Evolutionary conservation across 2,113 vertebrate species (phyloP), one percentile per base, ranked within the genome.

Genomic region (Stomatorhinus ivindoensis): DNA sequence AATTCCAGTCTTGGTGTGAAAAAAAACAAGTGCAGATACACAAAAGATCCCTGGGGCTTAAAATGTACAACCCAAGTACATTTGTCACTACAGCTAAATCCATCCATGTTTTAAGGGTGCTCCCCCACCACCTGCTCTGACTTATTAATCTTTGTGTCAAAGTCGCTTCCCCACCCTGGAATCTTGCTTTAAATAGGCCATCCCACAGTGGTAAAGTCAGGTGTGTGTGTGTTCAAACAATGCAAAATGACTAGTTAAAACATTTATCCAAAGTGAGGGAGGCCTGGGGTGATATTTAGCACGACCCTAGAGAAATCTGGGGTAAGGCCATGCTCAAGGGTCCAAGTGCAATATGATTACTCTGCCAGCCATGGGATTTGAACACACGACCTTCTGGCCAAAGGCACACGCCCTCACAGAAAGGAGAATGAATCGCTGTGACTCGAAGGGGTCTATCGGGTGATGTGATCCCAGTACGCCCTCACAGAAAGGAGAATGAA

Each of bases 61-160:
- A 80, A 80, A 42, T 42, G 73, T 42, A 80, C 15, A 19, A 80
- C 31, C 73, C 7, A 2, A 19, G 73, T 80, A 6, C 73, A 39
- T 80, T 39, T 80, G 73, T 80, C 35, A 42, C 31, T 80, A 42
- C 73, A 42, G 51, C 7, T 4, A 44, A 19, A 50, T 50, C 48
- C 85, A 31, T 47, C 85, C 24, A 13, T 11, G 24, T 7, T 17
- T 53, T 19, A 48, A 50, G 24, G 46, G 17, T 15, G 21, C 53
- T n/a, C n/a, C 13, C 44, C 31, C 53, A 65, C 51, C 39, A 11
- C 50, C n/a, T 53, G 48, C 86, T 50, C 7, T 87, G 87, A 61
- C 65, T 87, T 87, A 87, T 87, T 87, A 58, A 87, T 87, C 27
- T 35, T 87, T 4, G 15, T 15, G 53, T 55, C 87, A 58, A 87